These are phyloP conservation scores for Cuniculus paca DNA, from an alignment of 2,797 vertebrate species.

Conservation along the genomic window DNA sequence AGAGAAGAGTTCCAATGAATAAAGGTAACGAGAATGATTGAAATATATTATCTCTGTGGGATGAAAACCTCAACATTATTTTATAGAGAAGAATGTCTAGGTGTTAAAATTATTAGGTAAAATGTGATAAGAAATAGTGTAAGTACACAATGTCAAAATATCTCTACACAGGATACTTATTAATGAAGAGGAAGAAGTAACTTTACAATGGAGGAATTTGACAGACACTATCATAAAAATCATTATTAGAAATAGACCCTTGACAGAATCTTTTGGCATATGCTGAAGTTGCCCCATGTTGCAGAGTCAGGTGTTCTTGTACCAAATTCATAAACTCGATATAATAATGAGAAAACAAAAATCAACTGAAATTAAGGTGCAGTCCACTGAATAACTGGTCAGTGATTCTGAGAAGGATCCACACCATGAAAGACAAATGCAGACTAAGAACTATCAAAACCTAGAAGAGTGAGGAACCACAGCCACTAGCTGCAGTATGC, in stretches of 20 bases:
- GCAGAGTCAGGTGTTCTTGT: neutral
- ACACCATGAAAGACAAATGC: neutral
- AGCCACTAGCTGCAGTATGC: too few relatives aligned
- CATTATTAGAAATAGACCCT: neutral
- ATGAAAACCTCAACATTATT: neutral
- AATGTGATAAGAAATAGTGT: neutral
- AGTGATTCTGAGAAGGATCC: neutral
- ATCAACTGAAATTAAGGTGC: neutral
- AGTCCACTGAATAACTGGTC: neutral
- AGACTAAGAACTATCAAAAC: neutral
- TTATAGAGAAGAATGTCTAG: neutral
- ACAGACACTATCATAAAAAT: neutral
- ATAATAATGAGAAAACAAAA: neutral
- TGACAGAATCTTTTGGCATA: neutral
- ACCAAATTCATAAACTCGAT: neutral
- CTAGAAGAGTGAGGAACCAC: neutral
- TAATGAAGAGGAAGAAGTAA: neutral
- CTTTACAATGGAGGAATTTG: neutral
- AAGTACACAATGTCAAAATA: neutral
- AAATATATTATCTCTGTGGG: neutral
- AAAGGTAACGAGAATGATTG: neutral
- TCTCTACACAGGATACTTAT: neutral
- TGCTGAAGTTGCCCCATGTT: neutral
- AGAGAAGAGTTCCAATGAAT: neutral
- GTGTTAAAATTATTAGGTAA: neutral